phyloP scores from a whole-genome alignment of 2,888 invertebrate species.

The Elmis aenea region DNA sequence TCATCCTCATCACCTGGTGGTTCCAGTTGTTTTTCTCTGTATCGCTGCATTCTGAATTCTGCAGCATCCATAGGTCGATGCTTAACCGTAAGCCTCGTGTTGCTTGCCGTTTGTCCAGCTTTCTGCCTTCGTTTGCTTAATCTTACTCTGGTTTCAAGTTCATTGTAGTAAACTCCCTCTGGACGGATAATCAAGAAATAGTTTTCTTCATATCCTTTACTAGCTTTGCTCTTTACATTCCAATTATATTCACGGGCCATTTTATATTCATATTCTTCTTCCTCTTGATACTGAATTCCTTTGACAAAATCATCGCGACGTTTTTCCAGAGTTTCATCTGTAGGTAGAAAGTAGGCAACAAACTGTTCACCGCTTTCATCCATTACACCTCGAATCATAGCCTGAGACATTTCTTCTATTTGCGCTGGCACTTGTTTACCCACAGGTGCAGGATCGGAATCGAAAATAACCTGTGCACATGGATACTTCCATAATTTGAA shows the following conservation, averaged over 20 bases:
- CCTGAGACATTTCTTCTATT: conserved; percentile 97
- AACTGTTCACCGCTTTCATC: conserved; percentile 99
- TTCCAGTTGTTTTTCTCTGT: conserved; percentile 83
- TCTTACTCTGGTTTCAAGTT: conserved; percentile 90
- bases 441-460: conserved; percentile 93
- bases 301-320: conserved; percentile 76
- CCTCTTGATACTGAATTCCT: conserved; percentile 76
- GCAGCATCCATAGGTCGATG: conserved; percentile 80
- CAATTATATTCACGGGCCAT: conserved; percentile 98
- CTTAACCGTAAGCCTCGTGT: conserved; percentile 82
- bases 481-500: conserved; percentile 97
- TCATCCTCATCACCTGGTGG: conserved; percentile 55
- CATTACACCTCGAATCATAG: conserved; percentile 99
- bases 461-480: conserved; percentile 97
- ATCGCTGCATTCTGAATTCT: conserved; percentile 82
- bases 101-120: conserved; percentile 55
- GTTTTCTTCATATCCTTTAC: conserved; percentile 71
- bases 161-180: conserved; percentile 91
- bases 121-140: conserved; percentile 88
- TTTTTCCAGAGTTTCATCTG: conserved; percentile 87
- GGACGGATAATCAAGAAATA: conserved; percentile 91
- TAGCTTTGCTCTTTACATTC: conserved; percentile 92
- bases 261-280: conserved; percentile 92
- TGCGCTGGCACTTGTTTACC: conserved; percentile 83
- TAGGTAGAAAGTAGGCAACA: conserved; percentile 96